Conservation (phyloP, 1,140 invertebrate genomes). For the Ceratina australensis region DNA sequence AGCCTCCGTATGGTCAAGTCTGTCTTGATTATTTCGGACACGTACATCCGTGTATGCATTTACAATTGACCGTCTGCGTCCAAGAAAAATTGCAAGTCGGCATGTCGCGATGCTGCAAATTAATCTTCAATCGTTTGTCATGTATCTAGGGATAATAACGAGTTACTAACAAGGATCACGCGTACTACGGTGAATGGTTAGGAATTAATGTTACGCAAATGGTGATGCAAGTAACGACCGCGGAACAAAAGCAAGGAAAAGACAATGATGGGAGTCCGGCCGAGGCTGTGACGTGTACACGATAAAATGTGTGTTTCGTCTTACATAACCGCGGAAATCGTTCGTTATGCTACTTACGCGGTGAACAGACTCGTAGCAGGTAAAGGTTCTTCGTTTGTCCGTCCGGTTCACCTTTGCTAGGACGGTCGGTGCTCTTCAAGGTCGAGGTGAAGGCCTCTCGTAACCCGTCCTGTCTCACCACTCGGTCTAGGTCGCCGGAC, state of each 20-base stretch:
- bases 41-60: too few species aligned
- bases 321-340: constrained; percentile 70
- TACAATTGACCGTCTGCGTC: too few species aligned
- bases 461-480: constrained; percentile 58
- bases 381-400: constrained; percentile 58
- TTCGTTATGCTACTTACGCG: constrained; percentile 64
- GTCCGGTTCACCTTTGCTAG: constrained; percentile 73
- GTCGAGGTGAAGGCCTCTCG: constrained; percentile 73
- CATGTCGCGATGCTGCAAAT: too few species aligned
- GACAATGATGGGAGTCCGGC: constrained; percentile 10
- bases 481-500: constrained; percentile 57
- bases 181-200: too few species aligned
- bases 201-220: neutral
- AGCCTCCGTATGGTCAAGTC: neutral
- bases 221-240: neutral
- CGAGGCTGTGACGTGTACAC: constrained; percentile 34
- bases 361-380: constrained; percentile 53
- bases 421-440: constrained; percentile 73
- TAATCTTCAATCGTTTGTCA: neutral
- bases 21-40: too few species aligned
- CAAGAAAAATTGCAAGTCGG: too few species aligned
- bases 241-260: constrained; percentile 7
- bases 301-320: constrained; percentile 37
- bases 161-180: neutral
- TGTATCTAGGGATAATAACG: too few species aligned